phyloP scores from a whole-genome alignment of 2,797 vertebrate species.

The Luscinia megarhynchos region DNA sequence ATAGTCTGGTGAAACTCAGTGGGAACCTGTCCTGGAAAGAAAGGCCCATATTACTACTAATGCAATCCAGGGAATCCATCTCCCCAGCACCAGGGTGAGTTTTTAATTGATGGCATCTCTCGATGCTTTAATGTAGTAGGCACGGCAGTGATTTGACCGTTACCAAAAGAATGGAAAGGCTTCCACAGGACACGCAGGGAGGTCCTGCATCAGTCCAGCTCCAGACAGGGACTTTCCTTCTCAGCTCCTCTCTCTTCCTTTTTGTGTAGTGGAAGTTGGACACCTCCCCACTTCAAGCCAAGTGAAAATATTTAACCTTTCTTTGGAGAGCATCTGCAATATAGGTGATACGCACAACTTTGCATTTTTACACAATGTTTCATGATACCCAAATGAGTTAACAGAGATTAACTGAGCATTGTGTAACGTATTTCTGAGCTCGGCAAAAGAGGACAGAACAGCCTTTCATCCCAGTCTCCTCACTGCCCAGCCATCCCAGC shows the following conservation, averaged over 20 bases:
- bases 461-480: not conserved
- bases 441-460: not conserved
- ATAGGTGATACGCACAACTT: not conserved
- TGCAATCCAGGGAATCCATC: not conserved
- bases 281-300: not conserved
- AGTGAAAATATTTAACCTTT: not conserved
- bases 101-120: not conserved
- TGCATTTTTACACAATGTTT: not conserved
- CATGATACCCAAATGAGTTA: not conserved
- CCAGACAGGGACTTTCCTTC: not conserved
- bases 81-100: not conserved
- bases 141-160: not conserved
- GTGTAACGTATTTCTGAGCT: not conserved
- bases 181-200: not conserved
- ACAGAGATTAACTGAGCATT: not conserved
- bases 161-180: not conserved
- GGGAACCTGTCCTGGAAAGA: not conserved
- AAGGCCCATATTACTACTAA: not conserved
- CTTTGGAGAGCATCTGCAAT: not conserved
- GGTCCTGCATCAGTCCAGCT: accelerated
- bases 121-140: not conserved
- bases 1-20: not conserved
- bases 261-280: not conserved
- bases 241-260: not conserved
- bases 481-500: not conserved